A percentile compares a stretch with the other conserved stretches of the same genome.
Evolutionary conservation across 2,797 vertebrate species (phyloP).

Genomic region (Muscicapa comitata): DNA sequence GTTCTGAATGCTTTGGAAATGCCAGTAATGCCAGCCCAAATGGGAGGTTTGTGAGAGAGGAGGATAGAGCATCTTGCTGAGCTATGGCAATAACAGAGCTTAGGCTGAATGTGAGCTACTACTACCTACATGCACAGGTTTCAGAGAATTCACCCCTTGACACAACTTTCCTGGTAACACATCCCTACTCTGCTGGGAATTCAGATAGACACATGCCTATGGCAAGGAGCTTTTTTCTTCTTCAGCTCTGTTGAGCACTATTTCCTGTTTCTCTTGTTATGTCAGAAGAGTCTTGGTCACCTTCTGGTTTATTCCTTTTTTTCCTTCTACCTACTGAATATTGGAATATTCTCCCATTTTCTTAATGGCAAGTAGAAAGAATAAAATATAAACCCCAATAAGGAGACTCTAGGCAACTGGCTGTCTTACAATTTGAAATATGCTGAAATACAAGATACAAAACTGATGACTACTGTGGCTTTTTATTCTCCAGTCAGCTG

Average conservation of each 20-base stretch:
- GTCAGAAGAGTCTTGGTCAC: background rate
- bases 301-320: background rate
- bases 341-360: background rate
- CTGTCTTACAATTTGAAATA: background rate
- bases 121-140: background rate
- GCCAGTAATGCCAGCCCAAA: background rate
- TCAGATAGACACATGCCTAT: background rate
- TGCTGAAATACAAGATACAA: background rate
- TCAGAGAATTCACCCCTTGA: background rate
- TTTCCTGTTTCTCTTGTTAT: background rate
- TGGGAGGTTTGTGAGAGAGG: background rate
- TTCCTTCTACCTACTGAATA: background rate
- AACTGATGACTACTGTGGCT: background rate
- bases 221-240: background rate
- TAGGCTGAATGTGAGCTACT: background rate
- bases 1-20: background rate
- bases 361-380: background rate
- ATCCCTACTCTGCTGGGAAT: background rate
- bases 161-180: background rate
- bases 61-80: background rate
- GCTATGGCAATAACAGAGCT: background rate
- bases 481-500: background rate
- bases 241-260: background rate
- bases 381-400: background rate
- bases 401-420: background rate